Evolutionary conservation across 1,140 invertebrate genomes (phyloP).

Genomic region (Heliconius eleuchia): DNA sequence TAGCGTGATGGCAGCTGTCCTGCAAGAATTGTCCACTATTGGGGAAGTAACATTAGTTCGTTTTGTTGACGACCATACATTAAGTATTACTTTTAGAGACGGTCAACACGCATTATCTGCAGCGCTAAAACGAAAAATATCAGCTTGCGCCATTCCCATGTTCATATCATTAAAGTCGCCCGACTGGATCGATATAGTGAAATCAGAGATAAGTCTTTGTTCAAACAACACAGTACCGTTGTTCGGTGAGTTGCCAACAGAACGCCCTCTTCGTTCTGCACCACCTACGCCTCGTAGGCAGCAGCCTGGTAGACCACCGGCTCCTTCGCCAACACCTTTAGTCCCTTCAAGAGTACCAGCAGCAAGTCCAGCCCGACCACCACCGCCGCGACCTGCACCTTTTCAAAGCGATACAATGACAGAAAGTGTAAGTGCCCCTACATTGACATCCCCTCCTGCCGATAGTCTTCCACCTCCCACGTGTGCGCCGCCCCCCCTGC

Average conservation of each 20-base stretch:
- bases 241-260: constrained; percentile 74
- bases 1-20: constrained; percentile 86
- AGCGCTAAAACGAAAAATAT: constrained; percentile 76
- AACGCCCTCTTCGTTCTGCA: constrained; percentile 69
- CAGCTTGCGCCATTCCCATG: constrained; percentile 86
- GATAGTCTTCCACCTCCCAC: constrained; percentile 73
- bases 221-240: constrained; percentile 91
- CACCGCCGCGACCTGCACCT: constrained; percentile 80
- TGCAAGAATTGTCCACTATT: constrained; percentile 88
- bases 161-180: constrained; percentile 90
- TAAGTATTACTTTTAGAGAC: constrained; percentile 95
- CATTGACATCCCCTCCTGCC: constrained; percentile 55
- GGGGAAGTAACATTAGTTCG: constrained; percentile 95
- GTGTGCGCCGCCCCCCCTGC: constrained; percentile 85
- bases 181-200: constrained; percentile 90
- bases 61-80: constrained; percentile 91
- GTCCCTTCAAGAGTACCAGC: constrained; percentile 82
- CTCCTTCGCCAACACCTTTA: constrained; percentile 83
- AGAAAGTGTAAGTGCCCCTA: constrained; percentile 53
- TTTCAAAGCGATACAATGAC: constrained; percentile 71
- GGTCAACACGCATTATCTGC: constrained; percentile 92
- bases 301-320: constrained; percentile 77
- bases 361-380: constrained; percentile 73
- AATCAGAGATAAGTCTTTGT: constrained; percentile 91
- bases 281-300: constrained; percentile 78